Conservation (phyloP, 2,797 vertebrate species). For the Anguilla obscura region DNA sequence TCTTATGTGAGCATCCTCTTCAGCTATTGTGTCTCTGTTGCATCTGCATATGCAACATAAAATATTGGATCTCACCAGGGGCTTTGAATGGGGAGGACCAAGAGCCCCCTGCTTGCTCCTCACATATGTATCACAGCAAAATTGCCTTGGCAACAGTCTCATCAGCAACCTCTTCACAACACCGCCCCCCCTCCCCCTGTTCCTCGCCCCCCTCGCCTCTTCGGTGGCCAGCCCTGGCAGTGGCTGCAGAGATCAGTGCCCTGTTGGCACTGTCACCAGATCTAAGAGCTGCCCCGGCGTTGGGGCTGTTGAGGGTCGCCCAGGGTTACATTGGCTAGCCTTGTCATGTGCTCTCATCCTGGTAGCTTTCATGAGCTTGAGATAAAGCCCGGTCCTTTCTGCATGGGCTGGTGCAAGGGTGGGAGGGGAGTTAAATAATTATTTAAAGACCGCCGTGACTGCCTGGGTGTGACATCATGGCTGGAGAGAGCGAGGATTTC, state of each 20-base stretch:
- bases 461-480: neutral
- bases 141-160: neutral
- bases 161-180: neutral
- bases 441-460: too few species aligned
- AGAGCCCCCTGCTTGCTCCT: neutral
- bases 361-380: neutral
- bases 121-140: neutral
- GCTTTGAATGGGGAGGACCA: neutral
- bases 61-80: neutral
- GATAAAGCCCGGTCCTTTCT: neutral
- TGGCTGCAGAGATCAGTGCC: neutral
- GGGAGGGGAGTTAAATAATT: neutral
- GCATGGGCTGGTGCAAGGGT: neutral
- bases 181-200: neutral
- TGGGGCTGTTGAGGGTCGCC: neutral
- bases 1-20: neutral
- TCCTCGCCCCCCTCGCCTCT: neutral
- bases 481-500: constrained; percentile 54
- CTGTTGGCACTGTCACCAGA: neutral
- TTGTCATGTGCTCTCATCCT: neutral
- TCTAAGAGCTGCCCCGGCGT: neutral
- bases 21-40: neutral
- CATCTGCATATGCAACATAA: constrained; percentile 17
- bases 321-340: neutral
- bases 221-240: neutral